Conservation (phyloP, 2,113 vertebrate species). For the Corydoras maculifer region DNA sequence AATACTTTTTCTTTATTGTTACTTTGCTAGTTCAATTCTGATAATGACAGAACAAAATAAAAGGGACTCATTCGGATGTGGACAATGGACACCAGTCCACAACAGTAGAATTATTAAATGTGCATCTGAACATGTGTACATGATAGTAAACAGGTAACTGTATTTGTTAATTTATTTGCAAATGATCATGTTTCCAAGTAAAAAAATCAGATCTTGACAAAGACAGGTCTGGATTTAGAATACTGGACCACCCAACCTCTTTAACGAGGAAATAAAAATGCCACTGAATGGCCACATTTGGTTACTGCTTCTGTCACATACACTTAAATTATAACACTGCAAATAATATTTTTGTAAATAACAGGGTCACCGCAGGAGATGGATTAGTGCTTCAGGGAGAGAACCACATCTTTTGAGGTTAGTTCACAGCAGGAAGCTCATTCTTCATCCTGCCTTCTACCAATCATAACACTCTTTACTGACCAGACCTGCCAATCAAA, state of each 20-base stretch:
- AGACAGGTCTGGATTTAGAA: too few species aligned
- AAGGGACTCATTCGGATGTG: too few species aligned
- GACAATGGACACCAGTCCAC: too few species aligned
- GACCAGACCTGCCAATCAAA: conserved; percentile 29
- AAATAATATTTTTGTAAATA: conserved; percentile 17
- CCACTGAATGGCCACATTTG: not conserved
- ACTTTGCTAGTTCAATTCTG: too few species aligned
- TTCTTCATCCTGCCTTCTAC: conserved; percentile 12
- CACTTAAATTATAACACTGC: not conserved
- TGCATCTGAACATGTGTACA: too few species aligned
- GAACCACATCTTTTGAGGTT: conserved; percentile 1
- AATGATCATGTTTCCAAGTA: too few species aligned
- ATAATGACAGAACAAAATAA: too few species aligned
- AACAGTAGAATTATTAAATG: too few species aligned
- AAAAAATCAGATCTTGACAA: too few species aligned
- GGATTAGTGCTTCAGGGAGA: conserved; percentile 5
- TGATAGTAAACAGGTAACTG: too few species aligned
- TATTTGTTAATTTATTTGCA: too few species aligned
- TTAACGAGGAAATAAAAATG: not conserved
- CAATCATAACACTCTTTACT: conserved; percentile 8
- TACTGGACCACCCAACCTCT: not conserved
- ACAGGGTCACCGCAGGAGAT: not conserved
- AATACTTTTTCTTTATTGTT: too few species aligned
- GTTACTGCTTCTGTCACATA: not conserved
- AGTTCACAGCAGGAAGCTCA: conserved; percentile 27